Conservation (phyloP, 2,113 vertebrate genomes). For the Cheirogaleus medius region DNA sequence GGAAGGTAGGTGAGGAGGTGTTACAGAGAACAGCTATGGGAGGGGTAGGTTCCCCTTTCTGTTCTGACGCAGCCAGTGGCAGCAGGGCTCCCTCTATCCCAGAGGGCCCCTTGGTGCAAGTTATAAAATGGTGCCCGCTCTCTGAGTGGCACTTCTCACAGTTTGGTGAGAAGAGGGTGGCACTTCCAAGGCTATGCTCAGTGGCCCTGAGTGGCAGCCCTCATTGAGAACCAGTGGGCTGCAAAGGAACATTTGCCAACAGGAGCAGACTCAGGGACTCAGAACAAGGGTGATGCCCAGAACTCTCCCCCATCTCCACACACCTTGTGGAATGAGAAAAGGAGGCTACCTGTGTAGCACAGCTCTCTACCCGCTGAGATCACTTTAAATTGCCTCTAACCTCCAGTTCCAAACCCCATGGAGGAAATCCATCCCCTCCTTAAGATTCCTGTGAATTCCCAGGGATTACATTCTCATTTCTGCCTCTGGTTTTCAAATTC, state of each 20-base stretch:
- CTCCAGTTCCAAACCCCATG: background rate
- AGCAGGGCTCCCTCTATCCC: background rate
- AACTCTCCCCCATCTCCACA: background rate
- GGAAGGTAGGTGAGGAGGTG: background rate
- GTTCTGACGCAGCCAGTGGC: background rate
- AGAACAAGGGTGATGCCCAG: background rate
- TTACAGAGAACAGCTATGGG: background rate
- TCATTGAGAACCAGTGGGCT: background rate
- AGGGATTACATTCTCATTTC: background rate
- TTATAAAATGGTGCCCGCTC: background rate
- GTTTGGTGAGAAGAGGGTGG: background rate
- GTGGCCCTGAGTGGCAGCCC: background rate
- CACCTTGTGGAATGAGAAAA: background rate
- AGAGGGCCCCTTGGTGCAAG: background rate
- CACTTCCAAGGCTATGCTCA: background rate
- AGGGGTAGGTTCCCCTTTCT: background rate
- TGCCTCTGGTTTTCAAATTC: background rate
- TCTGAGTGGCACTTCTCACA: background rate
- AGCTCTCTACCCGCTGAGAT: background rate
- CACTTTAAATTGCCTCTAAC: background rate
- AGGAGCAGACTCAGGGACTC: background rate
- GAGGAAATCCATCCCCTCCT: background rate
- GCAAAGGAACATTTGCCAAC: background rate
- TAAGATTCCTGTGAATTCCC: background rate
- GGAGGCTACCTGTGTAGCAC: background rate